phyloP scores from a whole-genome alignment of 2,797 vertebrate species.

The Typhlichthys subterraneus region DNA sequence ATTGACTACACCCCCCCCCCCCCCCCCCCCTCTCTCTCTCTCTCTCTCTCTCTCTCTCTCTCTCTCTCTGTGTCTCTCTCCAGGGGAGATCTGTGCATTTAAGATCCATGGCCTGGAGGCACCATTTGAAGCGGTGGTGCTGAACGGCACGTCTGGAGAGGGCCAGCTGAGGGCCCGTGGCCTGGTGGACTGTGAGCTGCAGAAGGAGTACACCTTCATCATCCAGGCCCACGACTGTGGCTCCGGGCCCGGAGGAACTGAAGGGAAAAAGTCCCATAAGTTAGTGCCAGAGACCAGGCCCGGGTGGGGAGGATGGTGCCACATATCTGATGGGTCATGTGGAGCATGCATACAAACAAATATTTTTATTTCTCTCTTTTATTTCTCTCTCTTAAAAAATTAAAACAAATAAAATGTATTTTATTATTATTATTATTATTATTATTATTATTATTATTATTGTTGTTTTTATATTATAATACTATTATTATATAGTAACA shows the following conservation, averaged over 20 bases:
- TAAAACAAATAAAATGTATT: neutral
- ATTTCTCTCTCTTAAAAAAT: neutral
- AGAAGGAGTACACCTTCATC: constrained; percentile 96
- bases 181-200: constrained; percentile 91
- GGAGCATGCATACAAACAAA: neutral
- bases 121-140: constrained; percentile 91
- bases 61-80: constrained; percentile 9
- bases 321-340: neutral
- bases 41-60: constrained; percentile 1
- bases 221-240: constrained; percentile 97
- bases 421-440: no score
- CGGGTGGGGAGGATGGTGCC: neutral
- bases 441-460: no score
- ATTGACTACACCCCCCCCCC: constrained; percentile 3
- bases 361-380: neutral
- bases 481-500: neutral
- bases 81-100: constrained; percentile 96
- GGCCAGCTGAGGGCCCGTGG: constrained; percentile 87
- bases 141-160: constrained; percentile 94
- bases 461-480: neutral
- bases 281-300: constrained; percentile 68
- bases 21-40: neutral
- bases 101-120: constrained; percentile 91
- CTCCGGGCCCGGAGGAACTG: constrained; percentile 80
- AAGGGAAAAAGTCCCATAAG: constrained; percentile 98